Conservation (phyloP, 2,113 vertebrate genomes). For the Nestor notabilis region DNA sequence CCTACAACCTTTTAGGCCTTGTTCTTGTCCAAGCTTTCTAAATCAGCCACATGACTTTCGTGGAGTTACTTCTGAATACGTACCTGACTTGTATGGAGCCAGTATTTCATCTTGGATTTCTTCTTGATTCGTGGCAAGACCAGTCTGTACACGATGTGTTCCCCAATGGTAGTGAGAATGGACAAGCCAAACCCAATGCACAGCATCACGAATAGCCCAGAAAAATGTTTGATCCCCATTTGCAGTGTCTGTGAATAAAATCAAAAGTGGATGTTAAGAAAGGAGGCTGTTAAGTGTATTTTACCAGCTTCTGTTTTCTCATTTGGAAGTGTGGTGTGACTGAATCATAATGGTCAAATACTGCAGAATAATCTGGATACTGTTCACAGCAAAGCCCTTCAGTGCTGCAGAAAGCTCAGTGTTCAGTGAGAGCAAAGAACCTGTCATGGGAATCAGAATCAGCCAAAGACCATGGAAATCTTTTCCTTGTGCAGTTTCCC, state of each 20-base stretch:
- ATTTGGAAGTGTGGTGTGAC: neutral
- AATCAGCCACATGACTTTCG: neutral
- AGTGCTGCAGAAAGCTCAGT: neutral
- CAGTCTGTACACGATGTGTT: slow-evolving; percentile 90
- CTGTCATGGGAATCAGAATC: neutral
- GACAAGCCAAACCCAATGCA: slow-evolving; percentile 92
- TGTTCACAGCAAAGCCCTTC: neutral
- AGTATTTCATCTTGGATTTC: slow-evolving; percentile 90
- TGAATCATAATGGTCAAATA: neutral
- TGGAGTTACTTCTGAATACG: neutral
- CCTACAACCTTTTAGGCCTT: neutral
- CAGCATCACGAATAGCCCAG: slow-evolving; percentile 95
- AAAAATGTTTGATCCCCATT: slow-evolving; percentile 98
- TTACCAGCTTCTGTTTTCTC: neutral
- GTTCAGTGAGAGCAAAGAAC: neutral
- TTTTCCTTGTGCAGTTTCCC: neutral
- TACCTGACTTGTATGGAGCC: slow-evolving; percentile 98
- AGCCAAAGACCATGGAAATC: neutral
- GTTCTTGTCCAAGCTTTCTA: neutral
- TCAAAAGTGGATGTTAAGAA: neutral
- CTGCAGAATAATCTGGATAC: neutral
- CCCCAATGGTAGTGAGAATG: slow-evolving; percentile 91
- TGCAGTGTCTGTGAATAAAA: slow-evolving; percentile 86
- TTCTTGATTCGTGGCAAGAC: slow-evolving; percentile 89
- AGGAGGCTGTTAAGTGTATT: neutral